Conservation (phyloP, 2,888 invertebrate genomes). For the Petrolisthes cinctipes region DNA sequence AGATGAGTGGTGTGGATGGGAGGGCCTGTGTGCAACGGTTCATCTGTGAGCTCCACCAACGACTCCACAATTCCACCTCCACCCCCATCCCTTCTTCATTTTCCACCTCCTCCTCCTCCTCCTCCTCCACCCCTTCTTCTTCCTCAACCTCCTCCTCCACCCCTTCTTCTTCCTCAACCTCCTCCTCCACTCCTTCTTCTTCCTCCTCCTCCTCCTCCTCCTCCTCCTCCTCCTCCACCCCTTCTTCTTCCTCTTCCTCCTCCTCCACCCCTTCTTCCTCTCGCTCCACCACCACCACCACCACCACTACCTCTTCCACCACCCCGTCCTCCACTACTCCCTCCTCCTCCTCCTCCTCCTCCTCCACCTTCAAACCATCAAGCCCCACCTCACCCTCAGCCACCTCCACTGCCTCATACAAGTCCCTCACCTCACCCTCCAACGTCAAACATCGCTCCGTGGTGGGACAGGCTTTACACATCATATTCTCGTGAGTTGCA, state of each 20-base stretch:
- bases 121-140: background rate
- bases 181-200: background rate
- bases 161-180: background rate
- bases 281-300: no score
- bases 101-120: background rate
- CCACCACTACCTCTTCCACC: no score
- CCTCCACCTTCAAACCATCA: no score
- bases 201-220: background rate
- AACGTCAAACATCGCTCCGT: no score
- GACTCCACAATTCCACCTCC: slow-evolving; percentile 11
- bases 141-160: background rate
- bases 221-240: background rate
- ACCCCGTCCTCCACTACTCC: no score
- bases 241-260: background rate
- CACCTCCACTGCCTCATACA: no score
- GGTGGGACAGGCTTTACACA: no score
- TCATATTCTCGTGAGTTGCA: no score
- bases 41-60: slow-evolving; percentile 63
- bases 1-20: slow-evolving; percentile 54
- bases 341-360: no score
- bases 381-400: no score
- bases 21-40: slow-evolving; percentile 61
- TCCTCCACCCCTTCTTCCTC: background rate
- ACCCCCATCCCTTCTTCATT: no score
- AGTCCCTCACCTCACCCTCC: no score